Evolutionary conservation across 1,140 invertebrate genomes (phyloP).

Genomic region (Rhynchophorus ferrugineus): DNA sequence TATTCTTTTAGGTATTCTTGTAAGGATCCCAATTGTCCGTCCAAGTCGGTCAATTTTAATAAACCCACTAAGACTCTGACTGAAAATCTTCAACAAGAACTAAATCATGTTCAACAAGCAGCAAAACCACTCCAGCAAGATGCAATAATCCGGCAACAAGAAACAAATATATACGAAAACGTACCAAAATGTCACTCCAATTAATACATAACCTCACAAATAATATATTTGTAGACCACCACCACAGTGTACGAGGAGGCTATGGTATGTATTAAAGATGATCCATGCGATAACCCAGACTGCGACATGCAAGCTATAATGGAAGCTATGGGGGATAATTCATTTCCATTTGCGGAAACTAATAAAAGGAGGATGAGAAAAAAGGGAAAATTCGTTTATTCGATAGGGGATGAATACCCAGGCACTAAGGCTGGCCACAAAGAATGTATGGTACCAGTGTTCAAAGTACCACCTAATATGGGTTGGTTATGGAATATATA

Average conservation of each 20-base stretch:
- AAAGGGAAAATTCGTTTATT: conserved; percentile 31
- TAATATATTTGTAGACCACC: no score
- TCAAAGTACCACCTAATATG: conserved; percentile 47
- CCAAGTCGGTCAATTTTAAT: conserved; percentile 6
- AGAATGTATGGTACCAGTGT: conserved; percentile 40
- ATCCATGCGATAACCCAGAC: conserved; percentile 10
- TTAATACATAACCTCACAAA: no score
- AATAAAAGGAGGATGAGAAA: conserved; percentile 22
- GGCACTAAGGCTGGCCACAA: conserved; percentile 47
- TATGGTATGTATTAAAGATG: background rate
- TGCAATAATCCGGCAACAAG: no score
- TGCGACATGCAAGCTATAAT: conserved; percentile 10
- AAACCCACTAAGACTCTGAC: background rate
- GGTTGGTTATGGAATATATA: conserved; percentile 51
- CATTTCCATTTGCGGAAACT: no score
- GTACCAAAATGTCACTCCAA: no score
- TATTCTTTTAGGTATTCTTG: conserved; percentile 3
- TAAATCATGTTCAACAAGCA: background rate
- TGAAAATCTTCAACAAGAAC: background rate
- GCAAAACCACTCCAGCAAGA: no score
- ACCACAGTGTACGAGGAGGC: conserved; percentile 6
- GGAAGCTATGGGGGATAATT: no score
- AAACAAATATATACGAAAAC: no score
- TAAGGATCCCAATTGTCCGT: conserved; percentile 11
- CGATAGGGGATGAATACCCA: conserved; percentile 37